Base-by-base conservation (phyloP, 2,888 invertebrate species). In the Scaptomyza caliginosa region DNA sequence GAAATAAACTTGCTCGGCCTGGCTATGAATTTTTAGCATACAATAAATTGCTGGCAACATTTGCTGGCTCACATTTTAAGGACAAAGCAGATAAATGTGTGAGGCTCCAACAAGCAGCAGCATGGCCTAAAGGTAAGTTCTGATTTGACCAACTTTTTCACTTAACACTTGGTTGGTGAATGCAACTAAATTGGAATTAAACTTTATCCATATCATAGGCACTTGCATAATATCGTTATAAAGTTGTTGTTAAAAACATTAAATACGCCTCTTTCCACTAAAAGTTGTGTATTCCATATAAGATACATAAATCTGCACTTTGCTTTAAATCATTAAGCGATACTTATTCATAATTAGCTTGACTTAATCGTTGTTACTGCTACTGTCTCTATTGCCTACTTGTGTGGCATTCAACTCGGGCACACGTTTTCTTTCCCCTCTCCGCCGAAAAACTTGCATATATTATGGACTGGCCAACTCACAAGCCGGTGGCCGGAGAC, bases 351-450 rank as follows among this genome's bases (percentile, higher is more conserved):
- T 77, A 68, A 74, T 46, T 60, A 54, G 11, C 30, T 30, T 28
- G 1, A 10, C 26, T 26, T 26, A 26, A n/a, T n/a, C 42, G 28
- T 2, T 34, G 39, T n/a, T 28, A 34, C 52, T 24, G 3, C 21
- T 28, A 34, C 52, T 30, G 6, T 26, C 16, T 32, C 10, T 13
- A 10, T 19, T 49, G 36, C 11, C 17, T 34, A 8, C 28, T 26
- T 50, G 50, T 52, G 57, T 73, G 74, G 49, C 74, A 76, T 62
- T 76, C 77, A 77, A 67, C 64, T 54, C 42, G 50, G 48, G 10
- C 57, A 28, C 28, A n/a, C 28, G n/a, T n/a, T n/a, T n/a, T n/a
- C n/a, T n/a, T 5, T 7, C 11, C 28, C 2, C 16, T n/a, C n/a
- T n/a, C n/a, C n/a, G n/a, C n/a, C n/a, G 4, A 34, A 34, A 45